These are phyloP conservation scores for Acheta domesticus DNA, from an alignment of 2,888 invertebrate species.

Conservation along the genomic window DNA sequence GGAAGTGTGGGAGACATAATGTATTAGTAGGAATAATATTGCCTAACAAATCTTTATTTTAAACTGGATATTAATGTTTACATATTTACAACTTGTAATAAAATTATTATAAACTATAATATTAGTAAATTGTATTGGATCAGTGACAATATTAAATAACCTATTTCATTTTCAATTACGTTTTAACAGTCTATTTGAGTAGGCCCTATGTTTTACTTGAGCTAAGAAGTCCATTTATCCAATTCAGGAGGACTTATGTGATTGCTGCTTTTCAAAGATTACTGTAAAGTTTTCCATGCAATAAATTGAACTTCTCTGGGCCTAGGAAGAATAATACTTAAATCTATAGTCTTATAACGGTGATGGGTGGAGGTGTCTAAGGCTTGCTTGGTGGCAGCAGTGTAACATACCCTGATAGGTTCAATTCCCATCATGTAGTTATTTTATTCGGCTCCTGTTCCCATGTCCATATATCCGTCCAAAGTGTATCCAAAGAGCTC, in stretches of 20 bases:
- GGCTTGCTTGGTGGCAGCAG: background rate
- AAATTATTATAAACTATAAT: constrained; percentile 26
- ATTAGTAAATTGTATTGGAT: constrained; percentile 18
- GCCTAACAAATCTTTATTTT: constrained; percentile 39
- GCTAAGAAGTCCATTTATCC: constrained; percentile 12
- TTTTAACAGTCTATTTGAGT: constrained; percentile 18
- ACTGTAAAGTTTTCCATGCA: background rate
- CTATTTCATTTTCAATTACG: constrained; percentile 22
- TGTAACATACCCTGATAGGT: constrained; percentile 26
- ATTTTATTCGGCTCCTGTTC: constrained; percentile 21
- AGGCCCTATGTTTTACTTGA: constrained; percentile 18
- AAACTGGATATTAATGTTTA: constrained; percentile 27
- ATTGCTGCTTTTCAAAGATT: constrained; percentile 23
- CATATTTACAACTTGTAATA: constrained; percentile 33
- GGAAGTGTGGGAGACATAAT: constrained; percentile 29
- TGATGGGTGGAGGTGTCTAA: constrained; percentile 18
- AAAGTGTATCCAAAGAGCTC: constrained; percentile 81
- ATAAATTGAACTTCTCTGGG: constrained; percentile 9
- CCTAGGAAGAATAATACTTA: background rate
- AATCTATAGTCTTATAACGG: background rate
- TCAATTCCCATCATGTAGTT: constrained; percentile 22
- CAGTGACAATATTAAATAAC: constrained; percentile 22
- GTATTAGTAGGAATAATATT: constrained; percentile 36
- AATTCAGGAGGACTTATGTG: background rate
- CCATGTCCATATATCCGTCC: constrained; percentile 60